Conservation (phyloP, 2,888 invertebrate genomes). For the Horisme vitalbata region DNA sequence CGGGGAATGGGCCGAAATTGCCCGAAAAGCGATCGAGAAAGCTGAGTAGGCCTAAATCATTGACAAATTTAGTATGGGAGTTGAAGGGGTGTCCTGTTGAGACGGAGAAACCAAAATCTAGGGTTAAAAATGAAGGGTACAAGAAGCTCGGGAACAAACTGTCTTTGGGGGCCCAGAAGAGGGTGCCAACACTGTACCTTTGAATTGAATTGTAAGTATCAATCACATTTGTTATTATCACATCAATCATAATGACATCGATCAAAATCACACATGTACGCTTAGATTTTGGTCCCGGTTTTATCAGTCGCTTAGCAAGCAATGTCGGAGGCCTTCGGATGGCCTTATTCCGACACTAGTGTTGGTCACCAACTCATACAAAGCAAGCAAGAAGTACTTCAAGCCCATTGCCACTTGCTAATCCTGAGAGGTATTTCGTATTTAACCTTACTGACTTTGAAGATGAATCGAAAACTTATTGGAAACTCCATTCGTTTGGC, state of each 20-base stretch:
- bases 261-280: too few species aligned
- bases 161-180: constrained; percentile 78
- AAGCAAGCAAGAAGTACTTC: too few species aligned
- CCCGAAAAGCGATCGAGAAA: constrained; percentile 92
- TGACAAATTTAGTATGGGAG: constrained; percentile 95
- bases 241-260: too few species aligned
- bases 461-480: constrained; percentile 26
- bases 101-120: constrained; percentile 76
- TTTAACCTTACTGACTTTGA: too few species aligned
- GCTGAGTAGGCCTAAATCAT: constrained; percentile 91
- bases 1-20: constrained; percentile 88
- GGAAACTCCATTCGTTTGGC: constrained; percentile 30
- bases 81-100: constrained; percentile 77
- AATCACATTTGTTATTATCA: too few species aligned
- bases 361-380: too few species aligned
- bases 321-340: too few species aligned
- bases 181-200: constrained; percentile 83
- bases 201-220: constrained; percentile 67
- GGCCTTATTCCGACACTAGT: too few species aligned
- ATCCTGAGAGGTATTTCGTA: too few species aligned
- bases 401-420: too few species aligned
- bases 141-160: constrained; percentile 79
- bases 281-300: too few species aligned
- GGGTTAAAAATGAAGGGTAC: constrained; percentile 76
- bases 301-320: too few species aligned